These are phyloP conservation scores for Sebastes jordani DNA, from an alignment of 2,797 vertebrate species.

Conservation along the genomic window DNA sequence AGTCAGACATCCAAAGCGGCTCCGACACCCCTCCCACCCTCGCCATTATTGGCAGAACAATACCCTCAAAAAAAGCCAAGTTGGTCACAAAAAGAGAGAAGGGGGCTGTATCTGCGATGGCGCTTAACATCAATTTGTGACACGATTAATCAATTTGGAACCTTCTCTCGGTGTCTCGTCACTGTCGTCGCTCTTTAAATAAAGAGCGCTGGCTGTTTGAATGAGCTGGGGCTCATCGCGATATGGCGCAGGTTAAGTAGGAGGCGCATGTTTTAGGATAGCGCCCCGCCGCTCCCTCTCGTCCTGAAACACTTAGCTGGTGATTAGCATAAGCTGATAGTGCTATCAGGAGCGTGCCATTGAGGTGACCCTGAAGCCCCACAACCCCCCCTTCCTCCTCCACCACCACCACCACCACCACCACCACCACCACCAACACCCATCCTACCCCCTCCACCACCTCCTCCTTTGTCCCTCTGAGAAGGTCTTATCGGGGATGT, in stretches of 20 bases:
- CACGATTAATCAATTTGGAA: constrained; percentile 83
- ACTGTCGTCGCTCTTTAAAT: constrained; percentile 55
- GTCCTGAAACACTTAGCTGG: constrained; percentile 83
- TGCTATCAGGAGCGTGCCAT: constrained; percentile 80
- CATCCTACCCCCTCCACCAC: background rate
- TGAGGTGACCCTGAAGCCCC: constrained; percentile 80
- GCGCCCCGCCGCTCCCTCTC: constrained; percentile 66
- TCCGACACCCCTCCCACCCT: constrained; percentile 38
- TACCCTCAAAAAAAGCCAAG: constrained; percentile 68
- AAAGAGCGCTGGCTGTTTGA: constrained; percentile 64
- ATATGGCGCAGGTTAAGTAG: constrained; percentile 85
- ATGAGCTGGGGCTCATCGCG: constrained; percentile 75
- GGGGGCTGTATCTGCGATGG: constrained; percentile 52
- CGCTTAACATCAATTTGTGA: constrained; percentile 82
- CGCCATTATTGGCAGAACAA: constrained; percentile 78
- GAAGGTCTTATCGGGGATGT: constrained; percentile 77
- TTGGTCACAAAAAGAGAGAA: constrained; percentile 48
- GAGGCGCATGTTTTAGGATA: constrained; percentile 79
- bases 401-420: background rate
- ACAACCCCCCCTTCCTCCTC: background rate
- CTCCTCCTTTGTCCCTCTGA: constrained; percentile 59
- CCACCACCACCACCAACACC: constrained; percentile 21
- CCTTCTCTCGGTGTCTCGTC: constrained; percentile 20
- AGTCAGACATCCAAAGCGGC: constrained; percentile 65
- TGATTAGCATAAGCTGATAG: constrained; percentile 88